phyloP scores from a whole-genome alignment of 2,113 vertebrate genomes.

The Zapornia atra region DNA sequence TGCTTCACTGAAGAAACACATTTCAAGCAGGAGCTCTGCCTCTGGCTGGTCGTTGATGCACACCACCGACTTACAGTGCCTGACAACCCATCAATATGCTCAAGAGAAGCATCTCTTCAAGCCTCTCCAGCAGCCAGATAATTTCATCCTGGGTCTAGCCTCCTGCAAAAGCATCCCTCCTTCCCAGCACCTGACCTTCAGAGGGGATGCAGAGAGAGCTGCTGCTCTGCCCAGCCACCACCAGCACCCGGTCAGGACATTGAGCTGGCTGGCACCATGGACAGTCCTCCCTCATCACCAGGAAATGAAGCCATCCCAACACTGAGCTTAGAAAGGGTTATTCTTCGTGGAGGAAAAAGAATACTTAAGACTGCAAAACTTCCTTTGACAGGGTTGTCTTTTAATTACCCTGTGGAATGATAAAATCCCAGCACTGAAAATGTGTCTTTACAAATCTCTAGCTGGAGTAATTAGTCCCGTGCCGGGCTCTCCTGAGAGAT shows the following conservation, averaged over 20 bases:
- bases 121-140: not conserved
- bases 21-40: not conserved
- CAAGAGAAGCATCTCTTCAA: not conserved
- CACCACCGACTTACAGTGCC: rapidly evolving
- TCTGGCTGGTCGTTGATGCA: not conserved
- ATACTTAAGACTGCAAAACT: conserved; percentile 39
- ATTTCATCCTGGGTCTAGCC: not conserved
- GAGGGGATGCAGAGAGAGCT: not conserved
- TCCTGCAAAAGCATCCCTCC: not conserved
- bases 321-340: conserved; percentile 23
- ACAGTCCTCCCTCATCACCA: not conserved
- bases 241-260: rapidly evolving
- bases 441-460: conserved; percentile 67
- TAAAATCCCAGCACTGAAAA: conserved; percentile 69
- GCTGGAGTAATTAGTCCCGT: conserved; percentile 69
- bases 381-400: conserved; percentile 61
- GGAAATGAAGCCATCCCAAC: not conserved
- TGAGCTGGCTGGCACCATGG: not conserved
- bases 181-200: rapidly evolving
- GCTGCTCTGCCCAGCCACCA: not conserved
- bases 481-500: conserved; percentile 69
- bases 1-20: not conserved
- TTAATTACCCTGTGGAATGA: conserved; percentile 68
- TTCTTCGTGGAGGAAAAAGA: not conserved
- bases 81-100: not conserved